Percentiles rank a stretch among this genome's conserved stretches.
Conservation (phyloP, 92 coral and sea anemone genomes). For the Parazoanthus atlanticus region DNA sequence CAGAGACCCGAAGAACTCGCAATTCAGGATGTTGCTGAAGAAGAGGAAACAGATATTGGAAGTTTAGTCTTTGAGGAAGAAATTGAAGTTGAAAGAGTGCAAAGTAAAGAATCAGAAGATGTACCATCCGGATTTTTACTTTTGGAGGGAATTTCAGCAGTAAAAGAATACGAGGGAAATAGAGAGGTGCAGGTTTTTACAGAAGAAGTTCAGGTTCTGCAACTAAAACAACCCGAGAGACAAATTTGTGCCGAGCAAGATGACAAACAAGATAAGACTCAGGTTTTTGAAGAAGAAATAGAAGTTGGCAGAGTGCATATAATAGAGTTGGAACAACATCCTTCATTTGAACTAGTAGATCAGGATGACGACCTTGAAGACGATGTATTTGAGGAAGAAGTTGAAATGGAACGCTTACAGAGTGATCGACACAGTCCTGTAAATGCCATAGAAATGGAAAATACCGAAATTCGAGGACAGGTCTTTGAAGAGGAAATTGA, state of each 20-base stretch:
- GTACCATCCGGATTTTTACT: background rate
- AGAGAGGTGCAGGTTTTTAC: slow-evolving; percentile 43
- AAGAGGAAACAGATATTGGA: background rate
- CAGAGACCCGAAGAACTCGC: background rate
- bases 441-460: background rate
- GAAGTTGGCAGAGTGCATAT: slow-evolving; percentile 23
- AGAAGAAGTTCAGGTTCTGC: slow-evolving; percentile 56
- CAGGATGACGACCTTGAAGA: slow-evolving; percentile 34
- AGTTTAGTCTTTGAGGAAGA: slow-evolving; percentile 48
- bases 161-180: background rate
- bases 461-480: slow-evolving; percentile 3
- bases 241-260: slow-evolving; percentile 21
- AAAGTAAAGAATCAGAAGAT: background rate
- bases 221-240: slow-evolving; percentile 39
- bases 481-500: slow-evolving; percentile 75
- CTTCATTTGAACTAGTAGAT: slow-evolving; percentile 17
- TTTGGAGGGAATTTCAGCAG: slow-evolving; percentile 4
- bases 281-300: slow-evolving; percentile 46
- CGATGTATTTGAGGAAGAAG: slow-evolving; percentile 71
- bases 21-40: background rate
- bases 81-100: slow-evolving; percentile 44
- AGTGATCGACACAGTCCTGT: background rate
- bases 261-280: slow-evolving; percentile 43
- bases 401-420: slow-evolving; percentile 53
- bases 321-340: slow-evolving; percentile 16